A percentile compares a stretch with the other conserved stretches of the same genome.
Conservation (phyloP, 2,888 invertebrate genomes). For the Perdita meconis region DNA sequence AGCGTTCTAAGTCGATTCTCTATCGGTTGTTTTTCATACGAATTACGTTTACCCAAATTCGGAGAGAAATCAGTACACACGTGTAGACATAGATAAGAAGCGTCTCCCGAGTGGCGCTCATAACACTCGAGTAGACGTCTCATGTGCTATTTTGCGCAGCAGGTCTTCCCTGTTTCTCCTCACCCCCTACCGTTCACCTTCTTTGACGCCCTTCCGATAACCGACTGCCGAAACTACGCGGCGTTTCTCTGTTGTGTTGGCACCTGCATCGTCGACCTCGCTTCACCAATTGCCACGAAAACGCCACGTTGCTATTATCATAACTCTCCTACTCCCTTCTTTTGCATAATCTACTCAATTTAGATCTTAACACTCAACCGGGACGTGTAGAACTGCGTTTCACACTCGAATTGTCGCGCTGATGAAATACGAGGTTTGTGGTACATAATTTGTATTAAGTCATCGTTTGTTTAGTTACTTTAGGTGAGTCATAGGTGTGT, state of each 20-base stretch:
- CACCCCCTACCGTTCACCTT: neutral
- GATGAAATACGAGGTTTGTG: too few relatives aligned
- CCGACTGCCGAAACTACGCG: constrained; percentile 10
- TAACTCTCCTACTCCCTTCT: neutral
- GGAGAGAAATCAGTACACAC: neutral
- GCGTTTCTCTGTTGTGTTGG: too few relatives aligned
- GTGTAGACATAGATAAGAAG: constrained; percentile 3
- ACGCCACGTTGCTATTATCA: neutral
- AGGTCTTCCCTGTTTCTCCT: neutral
- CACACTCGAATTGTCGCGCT: too few relatives aligned
- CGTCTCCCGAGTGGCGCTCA: neutral
- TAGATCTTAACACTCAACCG: too few relatives aligned
- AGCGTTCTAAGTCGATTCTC: too few relatives aligned
- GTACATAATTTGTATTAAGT: too few relatives aligned
- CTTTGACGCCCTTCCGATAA: neutral
- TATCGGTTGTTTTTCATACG: too few relatives aligned
- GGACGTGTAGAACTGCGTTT: too few relatives aligned
- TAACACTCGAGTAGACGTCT: neutral
- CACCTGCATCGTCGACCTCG: neutral
- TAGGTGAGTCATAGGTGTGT: too few relatives aligned
- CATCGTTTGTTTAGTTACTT: too few relatives aligned
- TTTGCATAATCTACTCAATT: neutral
- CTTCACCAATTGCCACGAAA: neutral
- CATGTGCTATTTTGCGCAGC: constrained; percentile 4
- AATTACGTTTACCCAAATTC: neutral